A percentile compares a stretch with the other conserved stretches of the same genome.
Evolutionary conservation across 2,113 vertebrate species (phyloP).

Genomic region (Festucalex cinctus): DNA sequence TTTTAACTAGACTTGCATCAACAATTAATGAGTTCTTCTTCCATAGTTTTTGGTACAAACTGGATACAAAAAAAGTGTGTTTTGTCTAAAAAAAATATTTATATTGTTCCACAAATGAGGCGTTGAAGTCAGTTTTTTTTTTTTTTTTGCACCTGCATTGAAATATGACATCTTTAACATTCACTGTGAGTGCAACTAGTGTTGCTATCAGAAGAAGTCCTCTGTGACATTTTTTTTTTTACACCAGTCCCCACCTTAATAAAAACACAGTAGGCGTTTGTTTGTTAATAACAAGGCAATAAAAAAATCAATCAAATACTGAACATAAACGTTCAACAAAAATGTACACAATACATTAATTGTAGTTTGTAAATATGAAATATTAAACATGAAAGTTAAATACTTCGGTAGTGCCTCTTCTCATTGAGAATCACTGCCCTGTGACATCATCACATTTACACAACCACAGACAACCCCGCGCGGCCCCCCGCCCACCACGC

Average conservation of each 20-base stretch:
- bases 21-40: no score
- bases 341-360: no score
- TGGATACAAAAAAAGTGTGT: no score
- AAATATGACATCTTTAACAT: neutral
- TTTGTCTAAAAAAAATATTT: neutral
- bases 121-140: no score
- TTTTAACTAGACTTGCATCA: no score
- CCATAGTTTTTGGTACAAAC: no score
- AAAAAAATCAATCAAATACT: no score
- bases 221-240: neutral
- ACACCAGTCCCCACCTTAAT: no score
- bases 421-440: no score
- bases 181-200: neutral
- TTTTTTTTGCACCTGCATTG: neutral
- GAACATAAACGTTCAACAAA: no score
- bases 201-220: neutral
- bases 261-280: neutral
- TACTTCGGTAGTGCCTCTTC: neutral
- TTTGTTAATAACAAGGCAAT: neutral
- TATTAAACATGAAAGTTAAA: no score
- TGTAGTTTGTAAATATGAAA: no score
- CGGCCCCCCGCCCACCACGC: constrained; percentile 76
- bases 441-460: constrained; percentile 23
- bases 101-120: neutral
- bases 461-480: constrained; percentile 51